Conservation (phyloP, 1,140 invertebrate species). For the Ostrea edulis region DNA sequence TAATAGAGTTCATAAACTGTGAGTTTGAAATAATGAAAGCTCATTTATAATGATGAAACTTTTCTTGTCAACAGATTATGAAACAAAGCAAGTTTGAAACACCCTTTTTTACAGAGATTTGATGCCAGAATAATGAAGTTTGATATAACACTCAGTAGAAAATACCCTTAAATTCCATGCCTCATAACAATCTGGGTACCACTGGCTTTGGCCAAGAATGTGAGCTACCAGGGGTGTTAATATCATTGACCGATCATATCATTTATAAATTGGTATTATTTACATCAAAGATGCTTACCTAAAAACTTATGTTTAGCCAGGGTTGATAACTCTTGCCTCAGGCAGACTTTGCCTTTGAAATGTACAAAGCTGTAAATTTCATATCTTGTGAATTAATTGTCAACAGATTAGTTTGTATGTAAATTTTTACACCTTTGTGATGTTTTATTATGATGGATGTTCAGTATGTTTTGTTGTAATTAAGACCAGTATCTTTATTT, state of each 20-base stretch:
- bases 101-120: slow-evolving; percentile 22
- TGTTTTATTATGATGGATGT: neutral
- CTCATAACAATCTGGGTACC: neutral
- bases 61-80: slow-evolving; percentile 1
- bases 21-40: neutral
- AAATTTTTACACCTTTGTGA: slow-evolving; percentile 30
- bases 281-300: slow-evolving; percentile 8
- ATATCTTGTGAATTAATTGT: slow-evolving; percentile 28
- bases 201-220: slow-evolving; percentile 6
- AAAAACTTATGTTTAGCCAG: slow-evolving; percentile 21
- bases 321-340: slow-evolving; percentile 26
- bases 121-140: slow-evolving; percentile 14
- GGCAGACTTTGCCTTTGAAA: slow-evolving; percentile 13
- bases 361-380: slow-evolving; percentile 35
- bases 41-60: slow-evolving; percentile 18
- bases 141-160: neutral
- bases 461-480: slow-evolving; percentile 25
- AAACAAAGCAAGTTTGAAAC: neutral
- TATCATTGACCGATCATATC: neutral
- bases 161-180: neutral
- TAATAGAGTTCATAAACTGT: slow-evolving; percentile 15
- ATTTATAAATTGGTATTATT: slow-evolving; percentile 10
- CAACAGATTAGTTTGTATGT: neutral
- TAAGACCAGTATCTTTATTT: neutral
- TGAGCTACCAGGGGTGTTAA: slow-evolving; percentile 20